Evolutionary conservation across 2,888 invertebrate genomes (phyloP).

Genomic region (Netelia inedita): DNA sequence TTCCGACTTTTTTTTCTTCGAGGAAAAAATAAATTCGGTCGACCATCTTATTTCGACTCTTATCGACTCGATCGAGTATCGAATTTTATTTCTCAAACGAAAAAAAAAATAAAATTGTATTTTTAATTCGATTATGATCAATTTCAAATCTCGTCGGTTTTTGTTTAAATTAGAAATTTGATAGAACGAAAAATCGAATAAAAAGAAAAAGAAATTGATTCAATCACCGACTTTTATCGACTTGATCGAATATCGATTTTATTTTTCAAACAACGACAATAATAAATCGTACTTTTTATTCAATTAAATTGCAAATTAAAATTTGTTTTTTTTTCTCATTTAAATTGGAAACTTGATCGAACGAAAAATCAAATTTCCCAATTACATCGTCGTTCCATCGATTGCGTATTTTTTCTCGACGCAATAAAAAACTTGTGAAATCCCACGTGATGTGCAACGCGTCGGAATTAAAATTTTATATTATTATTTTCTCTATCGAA

Average conservation of each 20-base stretch:
- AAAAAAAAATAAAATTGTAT: too few relatives aligned
- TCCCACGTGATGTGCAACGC: neutral
- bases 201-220: too few relatives aligned
- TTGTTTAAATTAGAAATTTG: too few relatives aligned
- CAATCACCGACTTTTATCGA: neutral
- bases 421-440: neutral
- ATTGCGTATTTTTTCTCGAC: too few relatives aligned
- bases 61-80: too few relatives aligned
- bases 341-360: neutral
- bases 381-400: too few relatives aligned
- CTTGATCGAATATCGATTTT: neutral
- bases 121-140: too few relatives aligned
- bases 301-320: neutral
- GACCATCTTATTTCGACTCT: too few relatives aligned
- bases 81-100: too few relatives aligned
- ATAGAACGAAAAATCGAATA: too few relatives aligned
- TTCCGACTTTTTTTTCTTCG: neutral
- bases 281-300: neutral
- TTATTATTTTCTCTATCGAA: neutral
- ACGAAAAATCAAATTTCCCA: neutral
- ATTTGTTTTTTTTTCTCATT: neutral
- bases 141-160: too few relatives aligned
- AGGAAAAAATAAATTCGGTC: neutral
- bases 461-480: neutral
- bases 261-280: neutral